A percentile compares a stretch with the other conserved stretches of the same genome.
Evolutionary conservation across 2,888 invertebrate species (phyloP).

Genomic region (Brassicogethes aeneus): DNA sequence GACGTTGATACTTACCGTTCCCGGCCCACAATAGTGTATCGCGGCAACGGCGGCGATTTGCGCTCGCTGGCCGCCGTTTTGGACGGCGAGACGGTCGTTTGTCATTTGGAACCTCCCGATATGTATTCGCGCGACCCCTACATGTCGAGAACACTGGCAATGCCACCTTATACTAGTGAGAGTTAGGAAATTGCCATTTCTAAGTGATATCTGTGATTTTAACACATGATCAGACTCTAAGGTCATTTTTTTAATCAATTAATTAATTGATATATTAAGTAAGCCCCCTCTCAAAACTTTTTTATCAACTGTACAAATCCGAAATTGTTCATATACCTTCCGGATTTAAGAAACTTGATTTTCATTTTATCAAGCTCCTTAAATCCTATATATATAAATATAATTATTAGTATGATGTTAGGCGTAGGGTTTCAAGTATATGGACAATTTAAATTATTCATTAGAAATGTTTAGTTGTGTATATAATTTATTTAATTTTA

Average conservation of each 20-base stretch:
- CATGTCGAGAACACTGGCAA: slow-evolving; percentile 46
- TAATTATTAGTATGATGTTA: neutral
- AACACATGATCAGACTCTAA: slow-evolving; percentile 39
- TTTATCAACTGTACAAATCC: neutral
- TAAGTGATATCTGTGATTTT: slow-evolving; percentile 46
- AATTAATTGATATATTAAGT: slow-evolving; percentile 10
- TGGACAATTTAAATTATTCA: neutral
- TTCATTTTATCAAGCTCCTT: too few relatives aligned
- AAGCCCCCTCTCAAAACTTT: too few relatives aligned
- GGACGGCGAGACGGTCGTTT: slow-evolving; percentile 79
- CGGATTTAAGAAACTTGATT: neutral
- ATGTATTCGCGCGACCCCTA: slow-evolving; percentile 41
- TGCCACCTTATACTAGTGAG: slow-evolving; percentile 55
- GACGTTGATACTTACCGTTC: slow-evolving; percentile 7
- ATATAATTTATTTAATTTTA: neutral
- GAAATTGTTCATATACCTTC: neutral
- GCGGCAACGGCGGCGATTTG: slow-evolving; percentile 42
- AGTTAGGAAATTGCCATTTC: slow-evolving; percentile 45
- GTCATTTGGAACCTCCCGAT: slow-evolving; percentile 69
- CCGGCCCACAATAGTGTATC: slow-evolving; percentile 45
- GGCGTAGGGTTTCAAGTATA: neutral
- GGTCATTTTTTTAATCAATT: slow-evolving; percentile 27
- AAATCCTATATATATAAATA: too few relatives aligned
- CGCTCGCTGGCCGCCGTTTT: slow-evolving; percentile 66
- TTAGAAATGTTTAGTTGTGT: neutral